phyloP scores from a whole-genome alignment of 2,113 vertebrate genomes.

The Verasper variegatus region DNA sequence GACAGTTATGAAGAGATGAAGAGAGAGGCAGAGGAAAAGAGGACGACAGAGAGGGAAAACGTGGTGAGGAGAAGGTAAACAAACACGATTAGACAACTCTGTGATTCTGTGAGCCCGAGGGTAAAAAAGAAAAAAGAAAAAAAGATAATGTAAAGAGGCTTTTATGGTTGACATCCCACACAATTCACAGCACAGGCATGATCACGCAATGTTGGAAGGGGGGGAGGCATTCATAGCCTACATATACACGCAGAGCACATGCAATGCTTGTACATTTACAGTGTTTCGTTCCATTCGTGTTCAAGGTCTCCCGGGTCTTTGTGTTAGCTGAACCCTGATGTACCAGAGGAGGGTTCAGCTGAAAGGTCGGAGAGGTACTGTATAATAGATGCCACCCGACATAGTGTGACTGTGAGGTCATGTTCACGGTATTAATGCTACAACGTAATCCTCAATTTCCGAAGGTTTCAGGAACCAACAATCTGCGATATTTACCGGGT shows the following conservation, averaged over 20 bases:
- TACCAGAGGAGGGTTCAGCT: neutral
- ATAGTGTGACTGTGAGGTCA: neutral
- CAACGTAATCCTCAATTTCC: neutral
- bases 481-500: neutral
- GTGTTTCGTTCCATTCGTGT: constrained; percentile 11
- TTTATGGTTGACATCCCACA: constrained; percentile 48
- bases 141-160: constrained; percentile 1
- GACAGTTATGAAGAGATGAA: neutral
- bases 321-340: neutral
- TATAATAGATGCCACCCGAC: neutral
- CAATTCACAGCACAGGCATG: constrained; percentile 20
- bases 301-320: neutral
- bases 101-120: constrained; percentile 3
- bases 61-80: constrained; percentile 21
- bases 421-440: neutral
- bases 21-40: neutral
- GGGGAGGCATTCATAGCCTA: constrained; percentile 7
- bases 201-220: constrained; percentile 31
- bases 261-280: neutral
- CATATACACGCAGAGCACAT: constrained; percentile 1
- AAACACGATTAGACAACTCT: neutral
- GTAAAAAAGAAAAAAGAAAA: neutral
- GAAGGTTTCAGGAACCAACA: neutral
- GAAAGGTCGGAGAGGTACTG: neutral
- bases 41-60: neutral